Evolutionary conservation across 1,140 invertebrate genomes (phyloP).

Genomic region (Heliconius congener): DNA sequence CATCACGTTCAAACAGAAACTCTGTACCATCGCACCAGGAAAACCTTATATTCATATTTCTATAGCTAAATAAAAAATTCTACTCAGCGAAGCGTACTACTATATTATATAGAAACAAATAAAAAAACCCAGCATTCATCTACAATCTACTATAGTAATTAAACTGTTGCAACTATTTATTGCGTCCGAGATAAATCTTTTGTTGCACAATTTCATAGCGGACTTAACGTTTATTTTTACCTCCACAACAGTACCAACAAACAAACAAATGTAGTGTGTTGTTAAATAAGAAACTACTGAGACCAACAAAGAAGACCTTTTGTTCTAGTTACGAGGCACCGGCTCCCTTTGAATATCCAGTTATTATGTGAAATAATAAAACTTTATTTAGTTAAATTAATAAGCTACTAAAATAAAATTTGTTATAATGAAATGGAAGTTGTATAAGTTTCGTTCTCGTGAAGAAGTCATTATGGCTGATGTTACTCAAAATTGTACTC

Average conservation of each 20-base stretch:
- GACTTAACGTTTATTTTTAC: background rate
- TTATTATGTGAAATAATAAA: conserved; percentile 11
- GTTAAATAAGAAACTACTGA: conserved; percentile 10
- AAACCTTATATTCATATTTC: too few relatives aligned
- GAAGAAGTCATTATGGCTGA: background rate
- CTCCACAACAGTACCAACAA: background rate
- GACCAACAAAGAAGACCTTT: conserved; percentile 3
- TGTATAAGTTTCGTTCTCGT: background rate
- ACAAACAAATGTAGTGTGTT: background rate
- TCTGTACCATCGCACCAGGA: too few relatives aligned
- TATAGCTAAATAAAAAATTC: background rate
- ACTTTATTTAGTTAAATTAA: conserved; percentile 11
- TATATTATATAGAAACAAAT: background rate
- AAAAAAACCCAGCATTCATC: background rate
- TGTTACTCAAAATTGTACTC: background rate
- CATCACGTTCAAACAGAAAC: too few relatives aligned
- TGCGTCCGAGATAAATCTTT: conserved; percentile 8
- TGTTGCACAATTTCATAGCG: conserved; percentile 2
- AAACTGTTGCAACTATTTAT: conserved; percentile 9
- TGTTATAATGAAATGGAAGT: background rate
- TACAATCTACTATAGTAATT: conserved; percentile 7
- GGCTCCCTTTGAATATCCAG: background rate
- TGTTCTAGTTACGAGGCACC: conserved; percentile 5
- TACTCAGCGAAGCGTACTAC: background rate
- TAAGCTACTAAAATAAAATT: conserved; percentile 11